Evolutionary conservation across 2,888 invertebrate genomes (phyloP).

Genomic region (Apomyelois bistriatella): DNA sequence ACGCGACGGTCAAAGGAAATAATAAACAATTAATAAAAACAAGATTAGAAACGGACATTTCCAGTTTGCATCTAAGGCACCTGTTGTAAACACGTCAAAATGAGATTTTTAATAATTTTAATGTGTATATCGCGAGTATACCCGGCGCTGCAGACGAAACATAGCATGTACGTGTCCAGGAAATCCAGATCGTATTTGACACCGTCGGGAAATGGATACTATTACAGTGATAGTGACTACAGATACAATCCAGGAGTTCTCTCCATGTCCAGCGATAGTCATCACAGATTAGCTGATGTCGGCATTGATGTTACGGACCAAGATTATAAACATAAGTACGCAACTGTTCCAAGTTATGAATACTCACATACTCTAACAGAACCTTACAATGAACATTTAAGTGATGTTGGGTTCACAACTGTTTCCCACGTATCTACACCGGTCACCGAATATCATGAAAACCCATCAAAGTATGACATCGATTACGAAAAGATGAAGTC

Average conservation of each 20-base stretch:
- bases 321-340: background rate
- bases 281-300: background rate
- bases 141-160: constrained; percentile 36
- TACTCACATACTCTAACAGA: background rate
- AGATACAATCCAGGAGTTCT: constrained; percentile 29
- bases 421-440: background rate
- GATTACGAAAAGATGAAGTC: constrained; percentile 5
- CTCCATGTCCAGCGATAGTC: background rate
- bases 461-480: constrained; percentile 2
- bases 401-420: background rate
- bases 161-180: constrained; percentile 36
- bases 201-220: constrained; percentile 36
- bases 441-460: background rate
- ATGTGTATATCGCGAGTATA: constrained; percentile 40
- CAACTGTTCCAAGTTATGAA: background rate
- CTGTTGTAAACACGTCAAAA: constrained; percentile 42
- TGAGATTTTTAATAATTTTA: constrained; percentile 41
- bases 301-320: background rate
- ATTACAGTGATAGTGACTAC: constrained; percentile 40
- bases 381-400: background rate
- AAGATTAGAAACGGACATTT: constrained; percentile 42
- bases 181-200: constrained; percentile 36
- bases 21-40: constrained; percentile 63
- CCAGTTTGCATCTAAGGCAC: constrained; percentile 43
- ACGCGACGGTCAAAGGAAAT: constrained; percentile 36